Percentiles rank a stretch among this genome's conserved stretches.
Evolutionary conservation across 2,888 invertebrate species (phyloP).

Genomic region (Caenorhabditis sulstoni): DNA sequence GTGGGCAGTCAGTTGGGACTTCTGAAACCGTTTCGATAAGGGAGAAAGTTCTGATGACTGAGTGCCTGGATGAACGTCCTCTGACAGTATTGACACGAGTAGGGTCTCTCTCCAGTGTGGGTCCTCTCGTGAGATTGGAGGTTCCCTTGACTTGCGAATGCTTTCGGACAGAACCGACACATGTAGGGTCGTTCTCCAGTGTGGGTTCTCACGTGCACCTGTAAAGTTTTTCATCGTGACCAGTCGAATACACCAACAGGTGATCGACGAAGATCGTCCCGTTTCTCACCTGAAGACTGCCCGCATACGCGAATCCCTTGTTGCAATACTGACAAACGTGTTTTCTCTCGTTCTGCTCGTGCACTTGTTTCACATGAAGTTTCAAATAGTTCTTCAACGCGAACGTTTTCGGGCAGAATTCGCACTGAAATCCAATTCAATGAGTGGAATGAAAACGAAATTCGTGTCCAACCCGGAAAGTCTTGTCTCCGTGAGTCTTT

Average conservation of each 20-base stretch:
- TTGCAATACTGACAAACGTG: constrained; percentile 77
- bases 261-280: neutral
- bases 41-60: no score
- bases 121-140: constrained; percentile 80
- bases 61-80: constrained; percentile 77
- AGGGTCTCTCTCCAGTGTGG: constrained; percentile 79
- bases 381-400: constrained; percentile 80
- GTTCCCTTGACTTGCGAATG: constrained; percentile 80
- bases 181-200: constrained; percentile 79
- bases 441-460: neutral
- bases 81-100: constrained; percentile 74
- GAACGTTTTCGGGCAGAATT: constrained; percentile 79
- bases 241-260: constrained; percentile 78
- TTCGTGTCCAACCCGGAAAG: constrained; percentile 60
- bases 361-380: constrained; percentile 80
- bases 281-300: constrained; percentile 77
- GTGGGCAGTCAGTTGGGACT: constrained; percentile 80
- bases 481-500: constrained; percentile 80
- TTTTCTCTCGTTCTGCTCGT: constrained; percentile 78
- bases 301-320: constrained; percentile 80
- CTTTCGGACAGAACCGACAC: constrained; percentile 79
- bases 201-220: constrained; percentile 80
- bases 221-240: constrained; percentile 78
- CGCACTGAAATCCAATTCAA: constrained; percentile 69
- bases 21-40: constrained; percentile 75